Evolutionary conservation across 2,888 invertebrate genomes (phyloP), one percentile per base, ranked within the genome.

Genomic region (Tetragonisca angustula): DNA sequence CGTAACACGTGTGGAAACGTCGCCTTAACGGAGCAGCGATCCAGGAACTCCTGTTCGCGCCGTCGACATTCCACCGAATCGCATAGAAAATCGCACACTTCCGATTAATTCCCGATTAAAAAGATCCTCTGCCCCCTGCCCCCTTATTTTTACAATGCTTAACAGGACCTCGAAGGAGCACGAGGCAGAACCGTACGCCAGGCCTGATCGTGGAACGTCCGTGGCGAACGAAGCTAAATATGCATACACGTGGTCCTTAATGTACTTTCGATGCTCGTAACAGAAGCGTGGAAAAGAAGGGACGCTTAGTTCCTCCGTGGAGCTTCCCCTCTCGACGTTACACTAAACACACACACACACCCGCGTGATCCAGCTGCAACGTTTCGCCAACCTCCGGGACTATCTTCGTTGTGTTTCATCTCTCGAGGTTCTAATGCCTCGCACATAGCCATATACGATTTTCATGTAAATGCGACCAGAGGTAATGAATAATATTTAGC

Each of bases 401-500:
- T 62, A 2, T 50, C 36, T 54, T 62, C 54, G 67, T 56, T 65
- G 80, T 73, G 79, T 79, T 84, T 75, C 76, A 81, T 77, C 83
- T 72, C 49, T n/a, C 49, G 19, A 43, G 43, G 43, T 54, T 36
- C 62, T 6, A 6, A 56, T n/a, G n/a, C 43, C 15, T 15, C 75
- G n/a, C 61, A 27, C 50, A 2, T 43, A 9, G 56, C 61, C 77
- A 50, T 83, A 68, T 70, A 80, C 65, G 80, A 83, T 76, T 32
- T 76, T 79, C 81, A 81, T 86, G 87, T 81, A 84, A 86, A 86
- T 79, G 76, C 75, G 84, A 56, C 85, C 81, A 81, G 43, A 43
- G 85, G 86, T 85, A 90, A 90, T 90, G 89, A 90, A 90, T 90
- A 89, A 90, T 88, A 90, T 88, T 90, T 89, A 90, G 85, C 80